Conservation (phyloP, 2,888 invertebrate genomes). For the Bedellia somnulentella region DNA sequence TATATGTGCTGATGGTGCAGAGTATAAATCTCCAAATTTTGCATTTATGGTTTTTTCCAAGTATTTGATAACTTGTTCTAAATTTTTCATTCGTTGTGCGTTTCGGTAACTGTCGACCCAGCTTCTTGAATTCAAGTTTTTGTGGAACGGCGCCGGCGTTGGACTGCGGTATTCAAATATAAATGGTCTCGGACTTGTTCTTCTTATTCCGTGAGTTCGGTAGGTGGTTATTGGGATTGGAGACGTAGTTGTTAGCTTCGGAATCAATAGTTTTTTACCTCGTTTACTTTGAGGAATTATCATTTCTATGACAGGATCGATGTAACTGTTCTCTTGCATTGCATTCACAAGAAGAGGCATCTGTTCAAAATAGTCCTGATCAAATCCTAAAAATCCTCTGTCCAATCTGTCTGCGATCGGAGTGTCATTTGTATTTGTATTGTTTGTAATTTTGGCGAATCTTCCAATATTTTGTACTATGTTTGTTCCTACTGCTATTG, state of each 20-base stretch:
- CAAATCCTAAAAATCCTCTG: slow-evolving; percentile 39
- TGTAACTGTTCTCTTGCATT: slow-evolving; percentile 37
- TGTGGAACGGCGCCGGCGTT: slow-evolving; percentile 39
- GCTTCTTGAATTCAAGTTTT: slow-evolving; percentile 31
- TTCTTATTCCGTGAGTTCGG: slow-evolving; percentile 17
- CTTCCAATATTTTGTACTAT: slow-evolving; percentile 33
- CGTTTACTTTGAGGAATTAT: slow-evolving; percentile 14
- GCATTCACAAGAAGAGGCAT: slow-evolving; percentile 52
- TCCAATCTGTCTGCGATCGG: slow-evolving; percentile 44
- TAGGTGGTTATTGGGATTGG: slow-evolving; percentile 15
- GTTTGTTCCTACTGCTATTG: slow-evolving; percentile 47
- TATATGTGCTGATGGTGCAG: slow-evolving; percentile 22
- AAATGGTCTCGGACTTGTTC: slow-evolving; percentile 55
- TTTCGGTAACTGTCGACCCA: slow-evolving; percentile 48
- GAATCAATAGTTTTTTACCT: slow-evolving; percentile 10
- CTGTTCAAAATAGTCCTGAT: slow-evolving; percentile 48
- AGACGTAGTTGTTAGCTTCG: slow-evolving; percentile 12
- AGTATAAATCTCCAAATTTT: slow-evolving; percentile 37
- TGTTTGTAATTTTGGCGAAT: slow-evolving; percentile 15
- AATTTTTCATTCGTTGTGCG: slow-evolving; percentile 41
- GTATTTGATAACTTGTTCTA: slow-evolving; percentile 44
- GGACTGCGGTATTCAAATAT: slow-evolving; percentile 39
- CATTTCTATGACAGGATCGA: slow-evolving; percentile 26
- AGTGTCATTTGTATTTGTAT: slow-evolving; percentile 18
- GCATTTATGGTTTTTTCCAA: slow-evolving; percentile 46